Evolutionary conservation across 2,113 vertebrate genomes (phyloP).

Genomic region (Neoarius graeffei): DNA sequence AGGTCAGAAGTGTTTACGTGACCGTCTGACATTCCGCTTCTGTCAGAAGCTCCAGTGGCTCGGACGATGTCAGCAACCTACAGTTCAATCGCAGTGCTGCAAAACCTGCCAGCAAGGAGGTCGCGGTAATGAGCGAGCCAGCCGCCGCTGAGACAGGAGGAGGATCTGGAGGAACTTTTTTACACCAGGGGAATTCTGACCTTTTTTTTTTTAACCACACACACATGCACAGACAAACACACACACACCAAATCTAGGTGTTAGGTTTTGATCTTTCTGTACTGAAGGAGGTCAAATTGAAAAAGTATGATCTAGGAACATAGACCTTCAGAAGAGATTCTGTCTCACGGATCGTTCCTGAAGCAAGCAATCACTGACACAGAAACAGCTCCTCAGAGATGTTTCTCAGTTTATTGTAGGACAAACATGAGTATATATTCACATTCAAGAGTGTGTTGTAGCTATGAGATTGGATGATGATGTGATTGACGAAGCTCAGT

Average conservation of each 20-base stretch:
- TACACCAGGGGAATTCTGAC: neutral
- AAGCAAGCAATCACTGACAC: too few relatives aligned
- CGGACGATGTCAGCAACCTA: constrained; percentile 79
- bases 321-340: too few relatives aligned
- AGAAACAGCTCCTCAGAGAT: too few relatives aligned
- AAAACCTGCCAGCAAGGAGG: constrained; percentile 72
- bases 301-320: too few relatives aligned
- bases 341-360: too few relatives aligned
- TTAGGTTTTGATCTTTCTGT: too few relatives aligned
- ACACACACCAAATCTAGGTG: neutral
- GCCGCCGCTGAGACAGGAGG: constrained; percentile 65
- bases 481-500: too few relatives aligned
- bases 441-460: too few relatives aligned
- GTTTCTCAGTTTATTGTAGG: too few relatives aligned
- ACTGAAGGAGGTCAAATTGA: too few relatives aligned
- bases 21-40: constrained; percentile 80
- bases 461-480: too few relatives aligned
- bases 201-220: constrained; percentile 1
- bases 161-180: neutral
- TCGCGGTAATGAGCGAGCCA: constrained; percentile 60
- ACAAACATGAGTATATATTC: too few relatives aligned
- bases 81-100: constrained; percentile 83
- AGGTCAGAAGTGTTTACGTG: constrained; percentile 75
- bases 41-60: constrained; percentile 84
- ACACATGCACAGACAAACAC: neutral